These are phyloP conservation scores for Panulirus ornatus DNA, from an alignment of 1,140 invertebrate species.

Conservation along the genomic window DNA sequence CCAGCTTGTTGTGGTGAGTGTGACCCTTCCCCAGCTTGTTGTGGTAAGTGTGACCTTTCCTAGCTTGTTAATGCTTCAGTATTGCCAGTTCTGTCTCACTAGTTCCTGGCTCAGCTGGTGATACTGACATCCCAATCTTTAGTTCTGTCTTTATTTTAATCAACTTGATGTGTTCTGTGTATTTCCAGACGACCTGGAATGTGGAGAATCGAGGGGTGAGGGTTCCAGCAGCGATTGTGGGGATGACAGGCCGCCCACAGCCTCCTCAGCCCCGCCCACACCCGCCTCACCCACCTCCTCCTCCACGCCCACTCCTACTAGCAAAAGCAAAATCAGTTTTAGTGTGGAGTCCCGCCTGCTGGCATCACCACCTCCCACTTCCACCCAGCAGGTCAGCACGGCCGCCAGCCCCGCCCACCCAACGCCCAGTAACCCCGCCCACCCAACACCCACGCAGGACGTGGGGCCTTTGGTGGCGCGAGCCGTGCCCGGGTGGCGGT, in stretches of 20 bases:
- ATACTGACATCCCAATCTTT: too few relatives aligned
- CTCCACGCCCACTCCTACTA: slow-evolving; percentile 64
- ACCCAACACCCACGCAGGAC: slow-evolving; percentile 38
- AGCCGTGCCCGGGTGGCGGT: slow-evolving; percentile 63
- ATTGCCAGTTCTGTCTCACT: too few relatives aligned
- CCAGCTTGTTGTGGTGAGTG: too few relatives aligned
- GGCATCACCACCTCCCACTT: slow-evolving; percentile 56
- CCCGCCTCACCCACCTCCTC: slow-evolving; percentile 67
- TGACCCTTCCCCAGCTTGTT: too few relatives aligned
- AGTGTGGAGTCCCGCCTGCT: slow-evolving; percentile 74
- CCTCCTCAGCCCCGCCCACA: slow-evolving; percentile 48
- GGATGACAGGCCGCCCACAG: slow-evolving; percentile 61
- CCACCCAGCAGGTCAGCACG: slow-evolving; percentile 38
- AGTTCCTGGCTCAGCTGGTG: too few relatives aligned
- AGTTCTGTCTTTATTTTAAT: too few relatives aligned
- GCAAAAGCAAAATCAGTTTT: slow-evolving; percentile 73
- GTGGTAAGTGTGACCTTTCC: too few relatives aligned
- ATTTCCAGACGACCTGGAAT: slow-evolving; percentile 53
- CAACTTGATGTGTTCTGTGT: too few relatives aligned
- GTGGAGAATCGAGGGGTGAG: slow-evolving; percentile 58
- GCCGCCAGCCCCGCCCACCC: slow-evolving; percentile 50
- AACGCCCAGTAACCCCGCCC: slow-evolving; percentile 59
- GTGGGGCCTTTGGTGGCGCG: slow-evolving; percentile 55
- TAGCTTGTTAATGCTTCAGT: too few relatives aligned
- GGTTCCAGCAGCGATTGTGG: slow-evolving; percentile 63